Base-by-base conservation (phyloP, 2,888 invertebrate genomes). In the Kuschelorhynchus macadamiae region DNA sequence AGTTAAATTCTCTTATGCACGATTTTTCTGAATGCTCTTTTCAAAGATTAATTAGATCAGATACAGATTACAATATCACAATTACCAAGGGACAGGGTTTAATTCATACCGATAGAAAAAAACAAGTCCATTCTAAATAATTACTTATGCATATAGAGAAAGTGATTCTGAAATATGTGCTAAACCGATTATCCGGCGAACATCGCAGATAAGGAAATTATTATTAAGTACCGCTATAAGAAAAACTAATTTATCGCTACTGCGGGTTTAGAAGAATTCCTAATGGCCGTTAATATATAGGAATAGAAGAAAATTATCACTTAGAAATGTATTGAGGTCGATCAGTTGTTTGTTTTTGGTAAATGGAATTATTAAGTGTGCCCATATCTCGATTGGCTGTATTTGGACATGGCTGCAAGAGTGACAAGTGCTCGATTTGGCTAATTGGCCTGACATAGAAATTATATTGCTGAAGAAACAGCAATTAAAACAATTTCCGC, bases 331-430 rank as follows among this genome's bases (percentile, higher is more conserved):
- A 63, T 55, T 64, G 49, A 64, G 64, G 64, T 49, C 64, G 49
- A 49, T 56, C 56, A 41, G 64, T 55, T 56, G 55, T 30, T 36
- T 49, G 41, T 62, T 64, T 64, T 56, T 49, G 56, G 62, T 50
- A 50, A 50, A 50, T 2, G 5, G 7, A 36, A n/a, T 36, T 4
- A 36, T 36, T 36, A 36, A 5, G 25, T 7, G 25, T 7, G 25
- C 25, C 4, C 4, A 25, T 25, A 25, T 25, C 4, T 25, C 25
- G 25, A 25, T 25, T 25, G 25, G 4, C 25, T 25, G 4, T 25
- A 25, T 25, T 25, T 25, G 25, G 25, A 25, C 25, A 25, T 25
- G 25, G 3, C 25, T 25, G 25, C 25, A 7, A 25, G 25, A 25
- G 3, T 25, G 25, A 25, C 25, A 7, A 25, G 25, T 7, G 25